Base-by-base conservation (phyloP, 2,113 vertebrate species). In the Serranochromis macrocephalus region DNA sequence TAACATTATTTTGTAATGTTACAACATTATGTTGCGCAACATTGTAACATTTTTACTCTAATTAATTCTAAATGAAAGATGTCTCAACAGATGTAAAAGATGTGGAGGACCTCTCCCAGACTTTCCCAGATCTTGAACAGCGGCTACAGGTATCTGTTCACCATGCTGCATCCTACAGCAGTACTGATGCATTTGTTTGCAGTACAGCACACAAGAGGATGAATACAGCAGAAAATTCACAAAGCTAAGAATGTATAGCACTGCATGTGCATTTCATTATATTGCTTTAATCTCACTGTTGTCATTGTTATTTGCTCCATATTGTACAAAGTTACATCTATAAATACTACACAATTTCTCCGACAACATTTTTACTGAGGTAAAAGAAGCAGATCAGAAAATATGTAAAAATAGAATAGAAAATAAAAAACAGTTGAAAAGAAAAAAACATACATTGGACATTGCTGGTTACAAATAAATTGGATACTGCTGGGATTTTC, bases 81-180 rank as follows among this genome's bases (percentile, higher is more conserved):
- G 6, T 88, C 66, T 80, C 10, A 7, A 66, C 58, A 96, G 95
- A 95, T 86, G 84, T 89, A 68, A 93, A 95, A 84, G 95, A 96
- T 94, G 95, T 83, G 73, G 93, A 91, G 53, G 90, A 94, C 31
- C 83, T 80, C 19, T 36, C 86, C 11, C 89, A 92, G 71, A 90
- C 83, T 49, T 95, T 94, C 53, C 94, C 95, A 2, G 95, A 95
- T 29, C 94, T 96, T 81, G 95, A 96, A 57, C 94, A 94, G 51
- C 91, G 94, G 87, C 84, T 96, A 82, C 94, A 95, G 95, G 95
- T 96, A 91, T 4, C 55, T 21, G 5, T 24, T 51, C 14, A 9
- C 26, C 19, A 13, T 33, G 73, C 2, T 78, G 73, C 45, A 47
- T 47, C 40, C 21, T 19, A 49, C 16, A 49, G 26, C 26, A 31